Evolutionary conservation across 2,113 vertebrate species (phyloP).

Genomic region (Nestor notabilis): DNA sequence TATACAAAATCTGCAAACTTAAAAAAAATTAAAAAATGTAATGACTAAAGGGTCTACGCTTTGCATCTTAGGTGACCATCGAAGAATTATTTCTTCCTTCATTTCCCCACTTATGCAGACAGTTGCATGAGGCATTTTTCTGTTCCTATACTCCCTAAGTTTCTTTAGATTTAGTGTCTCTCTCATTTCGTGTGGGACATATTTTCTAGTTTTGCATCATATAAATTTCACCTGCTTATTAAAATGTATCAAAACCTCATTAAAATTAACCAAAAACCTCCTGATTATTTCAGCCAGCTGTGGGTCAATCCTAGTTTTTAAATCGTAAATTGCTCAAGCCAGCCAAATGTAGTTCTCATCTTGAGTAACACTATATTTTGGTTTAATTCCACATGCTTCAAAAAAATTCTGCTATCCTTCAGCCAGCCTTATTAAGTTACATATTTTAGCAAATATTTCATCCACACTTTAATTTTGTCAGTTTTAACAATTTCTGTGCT

Average conservation of each 20-base stretch:
- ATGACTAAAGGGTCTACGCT: not conserved
- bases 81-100: not conserved
- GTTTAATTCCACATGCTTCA: not conserved
- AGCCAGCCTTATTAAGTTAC: not conserved
- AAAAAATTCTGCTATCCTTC: not conserved
- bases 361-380: not conserved
- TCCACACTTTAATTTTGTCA: not conserved
- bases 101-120: not conserved
- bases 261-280: not conserved
- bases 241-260: not conserved
- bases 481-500: not conserved
- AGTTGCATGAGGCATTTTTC: not conserved
- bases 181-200: not conserved
- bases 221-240: not conserved
- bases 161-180: not conserved
- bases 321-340: not conserved
- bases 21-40: not conserved
- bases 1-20: not conserved
- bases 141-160: not conserved
- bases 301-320: not conserved
- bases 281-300: not conserved
- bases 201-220: not conserved
- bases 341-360: not conserved
- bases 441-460: not conserved
- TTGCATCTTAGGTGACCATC: not conserved